Conservation (phyloP, 2,113 vertebrate genomes). For the Oxyura jamaicensis region DNA sequence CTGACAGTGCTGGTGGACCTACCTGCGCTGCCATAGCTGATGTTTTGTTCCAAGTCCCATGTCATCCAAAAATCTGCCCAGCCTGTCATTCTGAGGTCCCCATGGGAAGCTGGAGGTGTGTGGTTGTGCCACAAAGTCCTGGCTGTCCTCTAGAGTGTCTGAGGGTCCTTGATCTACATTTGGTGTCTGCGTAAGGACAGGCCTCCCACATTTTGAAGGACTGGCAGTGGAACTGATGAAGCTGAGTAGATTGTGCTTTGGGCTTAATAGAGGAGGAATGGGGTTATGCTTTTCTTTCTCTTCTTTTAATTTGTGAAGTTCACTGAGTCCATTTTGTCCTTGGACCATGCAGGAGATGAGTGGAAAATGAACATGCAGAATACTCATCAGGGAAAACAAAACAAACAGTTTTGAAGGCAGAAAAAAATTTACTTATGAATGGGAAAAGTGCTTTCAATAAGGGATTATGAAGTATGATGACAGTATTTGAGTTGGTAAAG, state of each 20-base stretch:
- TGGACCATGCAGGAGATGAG: background rate
- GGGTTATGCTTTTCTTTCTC: background rate
- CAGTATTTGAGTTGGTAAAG: background rate
- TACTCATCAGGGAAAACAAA: too few relatives aligned
- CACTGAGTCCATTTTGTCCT: background rate
- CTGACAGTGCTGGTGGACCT: background rate
- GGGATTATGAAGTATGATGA: background rate
- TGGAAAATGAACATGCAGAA: background rate
- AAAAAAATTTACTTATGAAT: background rate
- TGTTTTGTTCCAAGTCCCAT: background rate
- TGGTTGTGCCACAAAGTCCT: background rate
- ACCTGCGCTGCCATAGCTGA: background rate
- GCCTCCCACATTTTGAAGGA: background rate
- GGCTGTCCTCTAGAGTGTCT: background rate
- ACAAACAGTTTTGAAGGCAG: background rate
- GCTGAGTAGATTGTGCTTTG: background rate
- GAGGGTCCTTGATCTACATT: background rate
- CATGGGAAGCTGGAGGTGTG: background rate
- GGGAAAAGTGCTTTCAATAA: background rate
- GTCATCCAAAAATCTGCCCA: background rate
- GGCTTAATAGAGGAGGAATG: background rate
- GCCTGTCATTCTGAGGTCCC: accelerated
- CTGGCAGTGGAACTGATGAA: background rate
- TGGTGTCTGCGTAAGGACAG: accelerated
- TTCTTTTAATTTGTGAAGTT: background rate